These are phyloP conservation scores for Lethenteron camtschaticum DNA, from an alignment of 2,113 vertebrate species.

Conservation along the genomic window DNA sequence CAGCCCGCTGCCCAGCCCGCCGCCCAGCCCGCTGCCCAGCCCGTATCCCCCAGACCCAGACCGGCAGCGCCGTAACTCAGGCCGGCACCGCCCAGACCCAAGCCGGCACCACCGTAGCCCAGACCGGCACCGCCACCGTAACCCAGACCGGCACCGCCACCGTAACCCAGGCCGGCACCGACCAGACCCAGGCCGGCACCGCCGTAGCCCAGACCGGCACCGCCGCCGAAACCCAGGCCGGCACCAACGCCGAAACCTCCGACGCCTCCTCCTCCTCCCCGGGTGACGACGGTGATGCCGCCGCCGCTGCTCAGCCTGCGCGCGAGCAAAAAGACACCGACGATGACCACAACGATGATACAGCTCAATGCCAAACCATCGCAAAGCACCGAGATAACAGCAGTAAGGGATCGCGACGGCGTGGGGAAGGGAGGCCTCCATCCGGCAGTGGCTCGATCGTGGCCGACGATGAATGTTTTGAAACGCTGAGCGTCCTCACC, in stretches of 20 bases:
- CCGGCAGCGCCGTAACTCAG: constrained; percentile 6
- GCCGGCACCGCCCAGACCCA: constrained; percentile 6
- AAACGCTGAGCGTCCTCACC: constrained; percentile 8
- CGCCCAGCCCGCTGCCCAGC: too few species aligned
- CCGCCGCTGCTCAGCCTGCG: constrained; percentile 19
- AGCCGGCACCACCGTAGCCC: not conserved
- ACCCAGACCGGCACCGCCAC: constrained; percentile 8
- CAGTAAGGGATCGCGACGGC: constrained; percentile 20
- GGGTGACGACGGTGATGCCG: constrained; percentile 19
- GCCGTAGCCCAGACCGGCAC: constrained; percentile 8
- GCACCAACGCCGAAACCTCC: constrained; percentile 11
- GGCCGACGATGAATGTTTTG: constrained; percentile 13
- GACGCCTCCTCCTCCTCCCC: constrained; percentile 10
- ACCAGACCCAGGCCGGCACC: constrained; percentile 9
- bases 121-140: not conserved
- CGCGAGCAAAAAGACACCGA: not conserved
- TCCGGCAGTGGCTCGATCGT: constrained; percentile 16
- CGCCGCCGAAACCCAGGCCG: constrained; percentile 6
- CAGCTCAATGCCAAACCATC: constrained; percentile 16
- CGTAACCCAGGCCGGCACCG: constrained; percentile 5
- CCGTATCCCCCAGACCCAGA: too few species aligned
- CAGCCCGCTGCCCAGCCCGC: too few species aligned
- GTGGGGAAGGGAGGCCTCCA: constrained; percentile 15
- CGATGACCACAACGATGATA: constrained; percentile 13
- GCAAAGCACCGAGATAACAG: constrained; percentile 16